Conservation (phyloP, 2,797 vertebrate species). For the Galagoides demidoff region DNA sequence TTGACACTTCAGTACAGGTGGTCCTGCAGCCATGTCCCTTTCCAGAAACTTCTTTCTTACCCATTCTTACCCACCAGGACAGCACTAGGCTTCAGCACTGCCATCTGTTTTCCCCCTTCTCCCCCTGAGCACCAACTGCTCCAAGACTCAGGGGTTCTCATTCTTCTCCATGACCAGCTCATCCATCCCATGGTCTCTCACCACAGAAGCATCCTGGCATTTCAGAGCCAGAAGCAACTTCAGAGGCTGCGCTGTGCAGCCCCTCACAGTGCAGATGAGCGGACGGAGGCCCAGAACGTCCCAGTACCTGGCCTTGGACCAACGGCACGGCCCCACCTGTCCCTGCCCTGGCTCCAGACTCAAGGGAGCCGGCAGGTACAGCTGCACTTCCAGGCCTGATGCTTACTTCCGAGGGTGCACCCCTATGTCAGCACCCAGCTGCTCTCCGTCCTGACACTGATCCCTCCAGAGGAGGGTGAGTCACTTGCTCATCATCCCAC, state of each 20-base stretch:
- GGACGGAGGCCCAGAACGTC: not conserved
- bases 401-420: not conserved
- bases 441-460: not conserved
- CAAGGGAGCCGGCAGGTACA: fast-evolving
- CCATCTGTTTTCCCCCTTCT: not conserved
- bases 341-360: not conserved
- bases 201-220: fast-evolving
- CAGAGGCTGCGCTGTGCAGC: fast-evolving
- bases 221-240: not conserved
- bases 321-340: fast-evolving
- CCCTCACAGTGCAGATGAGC: too few relatives aligned
- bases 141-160: fast-evolving
- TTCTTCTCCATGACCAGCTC: not conserved
- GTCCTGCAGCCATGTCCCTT: not conserved
- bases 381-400: not conserved
- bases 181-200: not conserved
- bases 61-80: not conserved
- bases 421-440: not conserved
- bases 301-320: not conserved
- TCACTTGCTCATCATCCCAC: not conserved
- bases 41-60: not conserved
- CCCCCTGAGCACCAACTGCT: not conserved
- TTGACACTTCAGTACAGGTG: not conserved
- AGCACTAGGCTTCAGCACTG: not conserved
- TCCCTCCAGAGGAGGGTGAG: not conserved